Conservation (phyloP, 2,888 invertebrate genomes). For the Unio delphinus region DNA sequence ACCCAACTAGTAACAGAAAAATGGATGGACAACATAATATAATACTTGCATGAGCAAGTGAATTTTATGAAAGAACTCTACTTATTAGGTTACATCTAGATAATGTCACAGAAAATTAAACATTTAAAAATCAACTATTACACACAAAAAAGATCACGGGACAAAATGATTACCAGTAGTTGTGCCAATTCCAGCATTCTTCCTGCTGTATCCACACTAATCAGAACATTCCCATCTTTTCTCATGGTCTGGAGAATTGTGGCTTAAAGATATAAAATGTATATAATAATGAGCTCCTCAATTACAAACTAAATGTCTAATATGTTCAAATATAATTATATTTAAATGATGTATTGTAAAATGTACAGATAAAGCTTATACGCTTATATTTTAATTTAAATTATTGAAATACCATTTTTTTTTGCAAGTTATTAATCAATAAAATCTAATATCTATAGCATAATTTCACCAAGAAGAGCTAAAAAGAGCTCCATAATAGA, state of each 20-base stretch:
- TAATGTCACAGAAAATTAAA: too few relatives aligned
- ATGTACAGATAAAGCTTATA: too few relatives aligned
- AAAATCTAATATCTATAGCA: neutral
- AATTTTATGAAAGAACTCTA: too few relatives aligned
- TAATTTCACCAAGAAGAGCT: too few relatives aligned
- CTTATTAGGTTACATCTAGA: too few relatives aligned
- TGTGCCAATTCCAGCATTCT: slow-evolving; percentile 95
- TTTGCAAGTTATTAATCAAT: neutral
- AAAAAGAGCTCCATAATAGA: too few relatives aligned
- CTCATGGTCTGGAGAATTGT: slow-evolving; percentile 94
- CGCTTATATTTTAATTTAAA: neutral
- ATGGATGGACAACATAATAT: too few relatives aligned
- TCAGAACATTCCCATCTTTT: slow-evolving; percentile 94
- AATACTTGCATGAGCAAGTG: too few relatives aligned
- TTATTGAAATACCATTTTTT: neutral
- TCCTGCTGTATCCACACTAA: slow-evolving; percentile 97
- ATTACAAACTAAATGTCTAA: neutral
- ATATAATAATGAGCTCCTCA: too few relatives aligned
- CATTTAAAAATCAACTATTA: neutral
- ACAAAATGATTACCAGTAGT: slow-evolving; percentile 78
- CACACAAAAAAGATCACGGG: neutral
- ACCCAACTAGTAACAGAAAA: too few relatives aligned
- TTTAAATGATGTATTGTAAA: too few relatives aligned
- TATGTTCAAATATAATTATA: neutral
- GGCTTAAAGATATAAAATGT: slow-evolving; percentile 76